Evolutionary conservation across 2,113 vertebrate genomes (phyloP).

Genomic region (Procavia capensis): DNA sequence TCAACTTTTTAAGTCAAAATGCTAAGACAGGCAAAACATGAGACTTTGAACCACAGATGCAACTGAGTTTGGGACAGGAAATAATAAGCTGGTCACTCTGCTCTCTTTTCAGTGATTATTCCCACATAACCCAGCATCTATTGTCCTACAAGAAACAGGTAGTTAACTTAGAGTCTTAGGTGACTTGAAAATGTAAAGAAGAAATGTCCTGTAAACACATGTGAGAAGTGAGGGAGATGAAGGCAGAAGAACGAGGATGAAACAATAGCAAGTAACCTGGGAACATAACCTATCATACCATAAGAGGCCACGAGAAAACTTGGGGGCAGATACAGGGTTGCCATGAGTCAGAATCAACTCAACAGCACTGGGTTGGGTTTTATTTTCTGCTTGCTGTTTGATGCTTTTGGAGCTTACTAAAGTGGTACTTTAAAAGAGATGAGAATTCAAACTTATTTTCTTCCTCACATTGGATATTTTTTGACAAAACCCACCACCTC

Average conservation of each 20-base stretch:
- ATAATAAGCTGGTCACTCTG: neutral
- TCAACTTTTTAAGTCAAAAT: neutral
- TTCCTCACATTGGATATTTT: neutral
- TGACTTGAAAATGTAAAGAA: neutral
- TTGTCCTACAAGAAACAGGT: neutral
- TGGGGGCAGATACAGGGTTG: neutral
- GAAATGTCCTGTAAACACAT: neutral
- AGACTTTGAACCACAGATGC: neutral
- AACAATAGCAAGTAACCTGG: accelerated
- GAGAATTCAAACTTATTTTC: neutral
- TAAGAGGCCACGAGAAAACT: neutral
- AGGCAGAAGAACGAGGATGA: neutral
- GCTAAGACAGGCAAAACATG: neutral
- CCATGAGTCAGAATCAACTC: no score
- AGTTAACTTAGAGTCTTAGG: neutral
- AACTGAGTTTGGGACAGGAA: neutral
- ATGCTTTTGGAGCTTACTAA: neutral
- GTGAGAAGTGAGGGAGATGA: neutral
- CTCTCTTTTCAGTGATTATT: neutral
- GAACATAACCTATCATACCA: no score
- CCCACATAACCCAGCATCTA: neutral
- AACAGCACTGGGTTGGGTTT: no score
- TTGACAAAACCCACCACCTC: neutral
- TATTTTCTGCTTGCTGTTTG: neutral
- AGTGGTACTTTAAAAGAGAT: neutral